Conservation (phyloP, 2,113 vertebrate species). For the Nyctereutes procyonoides region DNA sequence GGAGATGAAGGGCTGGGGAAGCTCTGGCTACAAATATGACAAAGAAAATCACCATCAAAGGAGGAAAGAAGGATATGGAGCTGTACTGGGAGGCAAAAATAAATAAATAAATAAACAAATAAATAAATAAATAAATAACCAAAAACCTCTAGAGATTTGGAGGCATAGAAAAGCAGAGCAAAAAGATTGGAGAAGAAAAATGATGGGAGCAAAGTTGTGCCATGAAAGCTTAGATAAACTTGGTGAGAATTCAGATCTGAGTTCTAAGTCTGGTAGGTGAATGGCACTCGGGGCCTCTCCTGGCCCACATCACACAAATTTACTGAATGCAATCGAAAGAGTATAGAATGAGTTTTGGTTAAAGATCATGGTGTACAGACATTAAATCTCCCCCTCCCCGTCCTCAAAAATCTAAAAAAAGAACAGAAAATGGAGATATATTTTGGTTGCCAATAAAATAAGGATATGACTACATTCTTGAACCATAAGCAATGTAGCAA, state of each 20-base stretch:
- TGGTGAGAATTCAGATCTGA: neutral
- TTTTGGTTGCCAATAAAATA: slow-evolving; percentile 50
- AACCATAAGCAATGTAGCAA: slow-evolving; percentile 50
- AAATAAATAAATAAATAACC: neutral
- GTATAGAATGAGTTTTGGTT: neutral
- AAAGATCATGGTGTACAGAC: neutral
- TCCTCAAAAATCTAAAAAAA: slow-evolving; percentile 31
- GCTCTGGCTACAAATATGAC: neutral
- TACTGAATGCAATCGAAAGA: neutral
- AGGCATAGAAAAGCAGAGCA: neutral
- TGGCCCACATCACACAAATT: no score
- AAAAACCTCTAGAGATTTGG: neutral
- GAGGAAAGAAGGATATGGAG: neutral
- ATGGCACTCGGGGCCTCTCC: neutral
- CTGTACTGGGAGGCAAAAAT: neutral
- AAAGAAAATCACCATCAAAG: neutral
- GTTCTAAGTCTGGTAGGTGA: neutral
- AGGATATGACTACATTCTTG: neutral
- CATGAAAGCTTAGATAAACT: neutral
- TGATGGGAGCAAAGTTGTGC: neutral
- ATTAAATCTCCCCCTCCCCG: neutral
- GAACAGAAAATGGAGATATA: neutral
- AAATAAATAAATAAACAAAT: neutral
- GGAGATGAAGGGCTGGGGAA: neutral
- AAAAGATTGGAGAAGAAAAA: neutral